Evolutionary conservation across 2,888 invertebrate species (phyloP).

Genomic region (Zhuqinia jingwanae): DNA sequence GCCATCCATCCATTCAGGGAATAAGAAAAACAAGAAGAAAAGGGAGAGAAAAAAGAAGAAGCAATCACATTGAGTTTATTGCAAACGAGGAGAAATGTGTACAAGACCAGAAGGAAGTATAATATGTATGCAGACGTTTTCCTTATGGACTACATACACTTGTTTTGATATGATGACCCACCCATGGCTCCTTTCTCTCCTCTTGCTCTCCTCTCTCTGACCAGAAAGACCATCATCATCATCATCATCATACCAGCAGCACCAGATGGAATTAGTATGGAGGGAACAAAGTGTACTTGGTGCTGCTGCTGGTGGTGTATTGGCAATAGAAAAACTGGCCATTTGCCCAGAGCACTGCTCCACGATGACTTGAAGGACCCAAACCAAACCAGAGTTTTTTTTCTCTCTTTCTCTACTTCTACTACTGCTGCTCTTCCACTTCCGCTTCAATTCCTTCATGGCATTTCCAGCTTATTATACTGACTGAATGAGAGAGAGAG

Average conservation of each 20-base stretch:
- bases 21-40: background rate
- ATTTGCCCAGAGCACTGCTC: slow-evolving; percentile 46
- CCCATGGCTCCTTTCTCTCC: slow-evolving; percentile 37
- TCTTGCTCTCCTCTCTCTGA: slow-evolving; percentile 3
- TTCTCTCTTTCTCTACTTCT: background rate
- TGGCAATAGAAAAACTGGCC: slow-evolving; percentile 60
- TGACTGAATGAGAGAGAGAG: background rate
- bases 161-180: slow-evolving; percentile 51
- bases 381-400: too few relatives aligned
- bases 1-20: background rate
- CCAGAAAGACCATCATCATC: too few relatives aligned
- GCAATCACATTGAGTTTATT: slow-evolving; percentile 43
- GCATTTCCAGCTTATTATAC: slow-evolving; percentile 43
- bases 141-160: slow-evolving; percentile 51
- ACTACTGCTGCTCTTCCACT: slow-evolving; percentile 1
- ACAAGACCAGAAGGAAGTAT: background rate
- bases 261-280: slow-evolving; percentile 35
- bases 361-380: slow-evolving; percentile 24
- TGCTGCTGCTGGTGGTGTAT: background rate
- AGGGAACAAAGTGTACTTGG: slow-evolving; percentile 3
- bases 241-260: too few relatives aligned
- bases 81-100: slow-evolving; percentile 5
- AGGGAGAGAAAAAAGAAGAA: background rate
- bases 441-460: slow-evolving; percentile 53
- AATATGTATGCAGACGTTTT: slow-evolving; percentile 42